Evolutionary conservation across 2,113 vertebrate species (phyloP).

Genomic region (Hyperopisus bebe): DNA sequence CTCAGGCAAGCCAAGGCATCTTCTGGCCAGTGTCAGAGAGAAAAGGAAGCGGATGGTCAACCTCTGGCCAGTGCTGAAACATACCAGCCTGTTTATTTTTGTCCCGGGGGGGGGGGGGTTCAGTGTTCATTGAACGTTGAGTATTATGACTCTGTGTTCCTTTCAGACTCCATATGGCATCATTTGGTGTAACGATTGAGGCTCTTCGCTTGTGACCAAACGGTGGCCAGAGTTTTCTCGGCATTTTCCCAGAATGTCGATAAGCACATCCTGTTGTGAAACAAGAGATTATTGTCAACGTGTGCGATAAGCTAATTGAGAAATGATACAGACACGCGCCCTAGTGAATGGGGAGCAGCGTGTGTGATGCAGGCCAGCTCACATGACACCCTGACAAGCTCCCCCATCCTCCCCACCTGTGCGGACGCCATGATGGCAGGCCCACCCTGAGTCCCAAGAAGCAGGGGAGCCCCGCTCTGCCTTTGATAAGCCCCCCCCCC

Average conservation of each 20-base stretch:
- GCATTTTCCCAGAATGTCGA: not conserved
- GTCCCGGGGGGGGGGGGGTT: not conserved
- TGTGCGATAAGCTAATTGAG: not conserved
- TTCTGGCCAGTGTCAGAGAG: slow-evolving; percentile 32
- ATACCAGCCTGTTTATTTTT: not conserved
- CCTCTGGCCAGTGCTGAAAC: not conserved
- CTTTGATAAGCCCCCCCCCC: not conserved
- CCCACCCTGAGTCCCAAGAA: not conserved
- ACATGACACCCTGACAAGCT: not conserved
- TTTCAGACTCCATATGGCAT: not conserved
- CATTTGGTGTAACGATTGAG: not conserved
- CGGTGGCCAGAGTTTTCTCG: not conserved
- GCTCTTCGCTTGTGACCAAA: not conserved
- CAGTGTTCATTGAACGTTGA: not conserved
- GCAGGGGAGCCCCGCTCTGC: not conserved
- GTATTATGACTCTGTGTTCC: not conserved
- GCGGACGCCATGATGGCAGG: not conserved
- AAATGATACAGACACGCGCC: not conserved
- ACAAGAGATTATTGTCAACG: not conserved
- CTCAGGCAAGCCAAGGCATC: slow-evolving; percentile 26
- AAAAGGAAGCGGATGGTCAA: slow-evolving; percentile 13
- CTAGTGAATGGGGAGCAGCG: not conserved
- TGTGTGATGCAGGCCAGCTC: not conserved
- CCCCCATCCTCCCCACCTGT: not conserved
- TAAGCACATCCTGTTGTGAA: not conserved